phyloP scores from a whole-genome alignment of 1,140 invertebrate species.

The Sarcophaga peregrina region DNA sequence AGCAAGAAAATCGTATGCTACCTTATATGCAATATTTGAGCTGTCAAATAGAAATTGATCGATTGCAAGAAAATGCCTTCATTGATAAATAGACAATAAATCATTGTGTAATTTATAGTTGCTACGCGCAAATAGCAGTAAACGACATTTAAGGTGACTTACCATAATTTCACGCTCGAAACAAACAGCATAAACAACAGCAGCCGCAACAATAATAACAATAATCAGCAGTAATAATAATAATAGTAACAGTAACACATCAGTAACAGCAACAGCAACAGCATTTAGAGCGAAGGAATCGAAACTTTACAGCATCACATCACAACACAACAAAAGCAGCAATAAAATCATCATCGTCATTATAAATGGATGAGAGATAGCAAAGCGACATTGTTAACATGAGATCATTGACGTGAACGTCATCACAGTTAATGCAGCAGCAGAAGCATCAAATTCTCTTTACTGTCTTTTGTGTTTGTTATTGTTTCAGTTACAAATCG shows the following conservation, averaged over 20 bases:
- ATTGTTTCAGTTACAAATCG: not conserved
- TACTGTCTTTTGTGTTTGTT: not conserved
- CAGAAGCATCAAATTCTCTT: not conserved
- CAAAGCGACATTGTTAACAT: not conserved
- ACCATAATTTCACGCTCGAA: conserved; percentile 40
- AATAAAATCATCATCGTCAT: conserved; percentile 32
- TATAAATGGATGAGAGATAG: not conserved
- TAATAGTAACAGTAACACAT: no score
- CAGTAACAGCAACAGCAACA: not conserved
- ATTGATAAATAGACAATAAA: conserved; percentile 42
- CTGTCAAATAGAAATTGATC: conserved; percentile 42
- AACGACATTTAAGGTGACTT: conserved; percentile 42
- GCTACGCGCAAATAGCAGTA: conserved; percentile 41
- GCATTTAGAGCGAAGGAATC: not conserved
- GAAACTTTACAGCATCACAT: not conserved
- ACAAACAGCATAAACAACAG: not conserved
- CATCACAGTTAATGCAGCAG: not conserved
- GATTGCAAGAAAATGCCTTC: conserved; percentile 41
- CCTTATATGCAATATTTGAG: conserved; percentile 24
- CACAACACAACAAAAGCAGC: conserved; percentile 18
- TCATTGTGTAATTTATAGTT: conserved; percentile 42
- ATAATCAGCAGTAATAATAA: not conserved
- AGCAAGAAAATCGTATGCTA: not conserved
- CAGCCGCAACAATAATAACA: not conserved
- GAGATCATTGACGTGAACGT: not conserved